Conservation (phyloP, 2,888 invertebrate species). For the Tromatobia lineatoria region DNA sequence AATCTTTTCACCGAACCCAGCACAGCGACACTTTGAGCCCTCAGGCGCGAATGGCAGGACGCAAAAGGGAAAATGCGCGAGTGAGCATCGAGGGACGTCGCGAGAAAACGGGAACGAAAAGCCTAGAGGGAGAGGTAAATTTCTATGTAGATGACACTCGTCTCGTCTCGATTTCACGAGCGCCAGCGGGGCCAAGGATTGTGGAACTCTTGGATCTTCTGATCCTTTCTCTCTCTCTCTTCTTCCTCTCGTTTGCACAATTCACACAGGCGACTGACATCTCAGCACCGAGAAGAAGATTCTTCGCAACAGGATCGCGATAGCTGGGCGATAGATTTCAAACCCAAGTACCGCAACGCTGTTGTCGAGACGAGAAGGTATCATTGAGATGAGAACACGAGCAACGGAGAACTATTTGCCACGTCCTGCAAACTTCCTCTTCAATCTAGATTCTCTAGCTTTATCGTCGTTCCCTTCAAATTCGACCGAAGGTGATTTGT, state of each 20-base stretch:
- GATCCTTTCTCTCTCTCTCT: constrained; percentile 10
- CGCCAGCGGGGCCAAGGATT: constrained; percentile 20
- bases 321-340: constrained; percentile 25
- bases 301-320: neutral
- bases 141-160: constrained; percentile 62
- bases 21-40: constrained; percentile 50
- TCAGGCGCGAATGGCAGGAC: constrained; percentile 35
- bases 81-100: constrained; percentile 47
- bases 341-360: neutral
- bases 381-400: neutral
- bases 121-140: constrained; percentile 50
- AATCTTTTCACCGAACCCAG: constrained; percentile 29
- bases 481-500: neutral
- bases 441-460: constrained; percentile 20
- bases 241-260: constrained; percentile 34
- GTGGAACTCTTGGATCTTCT: constrained; percentile 24
- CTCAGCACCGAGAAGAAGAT: neutral
- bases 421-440: neutral
- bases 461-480: neutral
- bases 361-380: constrained; percentile 7
- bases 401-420: neutral
- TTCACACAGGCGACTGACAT: constrained; percentile 9
- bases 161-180: constrained; percentile 52
- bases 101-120: constrained; percentile 28
- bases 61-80: constrained; percentile 50